Evolutionary conservation across 2,113 vertebrate genomes (phyloP), one percentile per base, ranked within the genome.

Genomic region (Lycocorax pyrrhopterus): DNA sequence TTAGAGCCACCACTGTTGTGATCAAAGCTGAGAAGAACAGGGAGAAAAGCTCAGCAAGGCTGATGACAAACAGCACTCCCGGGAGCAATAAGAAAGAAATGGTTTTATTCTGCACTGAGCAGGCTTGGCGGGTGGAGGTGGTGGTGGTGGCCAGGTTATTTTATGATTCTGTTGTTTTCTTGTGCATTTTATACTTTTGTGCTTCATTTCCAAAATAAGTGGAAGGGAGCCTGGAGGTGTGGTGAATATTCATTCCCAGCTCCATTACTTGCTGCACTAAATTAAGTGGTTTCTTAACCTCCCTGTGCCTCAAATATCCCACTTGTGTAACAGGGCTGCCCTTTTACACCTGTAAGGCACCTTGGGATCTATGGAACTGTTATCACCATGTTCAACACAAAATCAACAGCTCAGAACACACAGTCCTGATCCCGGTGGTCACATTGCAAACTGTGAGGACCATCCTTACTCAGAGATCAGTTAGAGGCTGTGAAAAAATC

Each of bases 141-240:
- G 26, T 63, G 22, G n/a, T n/a, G n/a, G 46, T 75, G 62, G 47
- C n/a, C 16, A 5, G 37, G 18, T 2, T 83, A 12, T 79, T 93
- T 86, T 77, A 76, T 47, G 58, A 33, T 74, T 77, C 46, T 43
- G 9, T 77, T 88, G 55, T 88, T 95, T 92, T 83, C 49, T 41
- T 22, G 26, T 41, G 37, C 16, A 22, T 46, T 90, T 95, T 33
- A 27, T 58, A 16, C 19, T 55, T 85, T 46, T 51, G 19, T 51
- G 51, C 10, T 51, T 67, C 7, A 10, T 86, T 83, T 94, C 52
- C 41, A 84, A 79, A 87, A 62, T 33, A 44, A 67, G 47, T 41
- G 47, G n/a, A 35, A 58, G 49, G 64, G 49, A 79, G 49, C 19
- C 53, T 76, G 55, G 32, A 84, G 67, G 64, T 0, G 0, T 33